Evolutionary conservation across 2,113 vertebrate genomes (phyloP).

Genomic region (Eptatretus burgeri): DNA sequence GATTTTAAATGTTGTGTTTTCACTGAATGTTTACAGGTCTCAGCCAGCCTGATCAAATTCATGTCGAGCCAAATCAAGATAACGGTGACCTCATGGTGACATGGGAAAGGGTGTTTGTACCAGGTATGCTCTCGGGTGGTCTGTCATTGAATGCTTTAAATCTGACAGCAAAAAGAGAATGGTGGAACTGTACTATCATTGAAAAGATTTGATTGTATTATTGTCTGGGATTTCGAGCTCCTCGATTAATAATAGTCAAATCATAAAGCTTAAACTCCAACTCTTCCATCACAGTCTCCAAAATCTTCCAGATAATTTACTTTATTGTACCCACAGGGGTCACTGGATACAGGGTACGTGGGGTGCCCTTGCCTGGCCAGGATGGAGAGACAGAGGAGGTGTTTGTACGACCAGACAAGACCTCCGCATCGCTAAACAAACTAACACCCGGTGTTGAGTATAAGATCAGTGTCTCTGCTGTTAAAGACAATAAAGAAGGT

Average conservation of each 20-base stretch:
- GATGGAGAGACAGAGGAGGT: conserved; percentile 55
- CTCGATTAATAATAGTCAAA: no score
- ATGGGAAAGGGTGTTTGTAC: neutral
- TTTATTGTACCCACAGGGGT: conserved; percentile 25
- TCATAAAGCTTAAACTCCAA: no score
- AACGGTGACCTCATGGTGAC: neutral
- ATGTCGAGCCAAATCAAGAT: neutral
- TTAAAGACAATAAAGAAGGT: conserved; percentile 63
- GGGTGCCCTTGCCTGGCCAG: conserved; percentile 36
- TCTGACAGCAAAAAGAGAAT: no score
- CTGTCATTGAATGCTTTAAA: no score
- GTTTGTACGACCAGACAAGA: conserved; percentile 40
- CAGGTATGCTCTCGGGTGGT: neutral
- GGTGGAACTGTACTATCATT: no score
- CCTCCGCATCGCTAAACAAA: conserved; percentile 52
- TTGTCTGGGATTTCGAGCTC: no score
- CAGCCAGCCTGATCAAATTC: neutral
- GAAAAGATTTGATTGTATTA: no score
- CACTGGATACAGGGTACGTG: conserved; percentile 54
- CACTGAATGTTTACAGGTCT: neutral
- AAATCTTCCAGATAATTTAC: no score
- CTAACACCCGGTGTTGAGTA: conserved; percentile 67
- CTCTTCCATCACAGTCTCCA: no score
- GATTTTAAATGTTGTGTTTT: no score
- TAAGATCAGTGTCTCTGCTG: conserved; percentile 60